Percentiles rank a stretch among this genome's conserved stretches.
These are phyloP conservation scores for Tubiluchus corallicola DNA, from an alignment of 2,888 invertebrate genomes.

Conservation along the genomic window DNA sequence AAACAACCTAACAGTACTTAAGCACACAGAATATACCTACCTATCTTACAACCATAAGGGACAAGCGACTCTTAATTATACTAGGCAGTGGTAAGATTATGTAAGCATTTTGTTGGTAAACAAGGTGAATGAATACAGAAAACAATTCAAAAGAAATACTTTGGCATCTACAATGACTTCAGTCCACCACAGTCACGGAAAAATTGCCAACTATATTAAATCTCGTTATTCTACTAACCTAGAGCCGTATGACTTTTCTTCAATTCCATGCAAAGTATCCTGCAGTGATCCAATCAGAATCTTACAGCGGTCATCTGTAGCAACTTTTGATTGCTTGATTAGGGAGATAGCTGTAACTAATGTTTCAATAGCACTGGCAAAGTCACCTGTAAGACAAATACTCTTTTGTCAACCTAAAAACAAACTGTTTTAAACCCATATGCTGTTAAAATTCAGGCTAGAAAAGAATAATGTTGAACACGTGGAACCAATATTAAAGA, in stretches of 20 bases:
- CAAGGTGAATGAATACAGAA: no score
- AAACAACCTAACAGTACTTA: no score
- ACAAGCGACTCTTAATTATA: no score
- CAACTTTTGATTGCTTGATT: slow-evolving; percentile 92
- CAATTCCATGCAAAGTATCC: slow-evolving; percentile 90
- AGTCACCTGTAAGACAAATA: slow-evolving; percentile 50
- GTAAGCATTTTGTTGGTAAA: no score
- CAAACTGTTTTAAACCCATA: background rate
- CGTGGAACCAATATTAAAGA: background rate
- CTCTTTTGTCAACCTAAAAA: background rate
- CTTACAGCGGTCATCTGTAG: slow-evolving; percentile 91
- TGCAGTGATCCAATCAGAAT: slow-evolving; percentile 88
- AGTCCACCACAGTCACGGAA: background rate
- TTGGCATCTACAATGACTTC: no score
- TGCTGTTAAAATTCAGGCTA: background rate
- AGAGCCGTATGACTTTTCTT: slow-evolving; percentile 79
- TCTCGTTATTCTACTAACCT: slow-evolving; percentile 22
- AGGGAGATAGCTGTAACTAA: slow-evolving; percentile 93
- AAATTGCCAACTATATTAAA: no score
- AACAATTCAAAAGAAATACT: no score
- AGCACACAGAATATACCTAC: no score
- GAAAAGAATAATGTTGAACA: background rate
- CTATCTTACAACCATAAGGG: no score
- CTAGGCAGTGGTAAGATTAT: no score
- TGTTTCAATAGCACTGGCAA: slow-evolving; percentile 94